Evolutionary conservation across 2,113 vertebrate genomes (phyloP).

Genomic region (Murina feae): DNA sequence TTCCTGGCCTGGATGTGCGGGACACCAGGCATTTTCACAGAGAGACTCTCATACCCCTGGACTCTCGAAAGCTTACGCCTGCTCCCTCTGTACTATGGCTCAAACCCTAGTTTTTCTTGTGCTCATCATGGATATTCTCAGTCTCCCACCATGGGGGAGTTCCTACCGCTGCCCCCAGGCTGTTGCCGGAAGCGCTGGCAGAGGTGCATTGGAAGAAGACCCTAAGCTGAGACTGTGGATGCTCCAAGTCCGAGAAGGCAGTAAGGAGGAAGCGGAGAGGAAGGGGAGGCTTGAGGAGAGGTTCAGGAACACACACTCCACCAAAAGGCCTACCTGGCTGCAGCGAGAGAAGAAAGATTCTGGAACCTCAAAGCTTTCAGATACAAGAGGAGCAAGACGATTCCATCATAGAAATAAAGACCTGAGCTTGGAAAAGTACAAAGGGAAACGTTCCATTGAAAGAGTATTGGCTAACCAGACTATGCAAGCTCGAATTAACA

Average conservation of each 20-base stretch:
- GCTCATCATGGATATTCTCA: constrained; percentile 34
- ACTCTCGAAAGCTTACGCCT: neutral
- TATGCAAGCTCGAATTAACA: neutral
- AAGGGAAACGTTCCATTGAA: neutral
- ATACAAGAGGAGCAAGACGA: neutral
- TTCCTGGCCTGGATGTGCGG: neutral
- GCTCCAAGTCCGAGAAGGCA: neutral
- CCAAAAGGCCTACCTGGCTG: neutral
- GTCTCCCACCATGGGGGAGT: neutral
- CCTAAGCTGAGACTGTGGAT: neutral
- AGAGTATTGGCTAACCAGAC: neutral
- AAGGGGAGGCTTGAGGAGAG: neutral
- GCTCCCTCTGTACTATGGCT: constrained; percentile 52
- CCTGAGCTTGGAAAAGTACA: constrained; percentile 39
- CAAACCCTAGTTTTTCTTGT: constrained; percentile 63
- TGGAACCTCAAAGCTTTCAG: neutral
- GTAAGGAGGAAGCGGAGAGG: neutral
- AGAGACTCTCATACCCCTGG: neutral
- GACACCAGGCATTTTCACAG: neutral
- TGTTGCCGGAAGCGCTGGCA: neutral
- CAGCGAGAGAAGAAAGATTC: neutral
- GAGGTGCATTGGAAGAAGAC: neutral
- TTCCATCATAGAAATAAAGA: constrained; percentile 35
- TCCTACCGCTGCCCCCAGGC: neutral
- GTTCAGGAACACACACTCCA: neutral